Base-by-base conservation (phyloP, 2,888 invertebrate species). In the Acronicta aceris region DNA sequence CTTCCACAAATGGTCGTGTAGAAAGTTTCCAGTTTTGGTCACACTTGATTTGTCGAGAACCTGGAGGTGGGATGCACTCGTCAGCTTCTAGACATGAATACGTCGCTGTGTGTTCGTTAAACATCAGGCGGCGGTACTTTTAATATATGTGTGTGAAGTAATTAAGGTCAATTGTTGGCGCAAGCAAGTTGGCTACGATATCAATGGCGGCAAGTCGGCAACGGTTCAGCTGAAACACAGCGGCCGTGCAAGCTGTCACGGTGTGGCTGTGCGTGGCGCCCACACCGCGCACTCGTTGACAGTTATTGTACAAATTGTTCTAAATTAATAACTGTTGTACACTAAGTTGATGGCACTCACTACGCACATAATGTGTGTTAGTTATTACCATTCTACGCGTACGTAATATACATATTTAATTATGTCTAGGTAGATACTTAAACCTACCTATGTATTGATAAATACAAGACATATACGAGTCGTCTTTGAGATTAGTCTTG, bases 121-220 rank as follows among this genome's bases (percentile, higher is more conserved):
- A 52, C 48, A 55, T 21, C 52, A 38, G 52, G 16, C 12, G 38
- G 72, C 56, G 46, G 33, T 30, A 47, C 58, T 52, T 56, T 58
- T 62, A 51, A 67, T 67, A 68, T 67, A 47, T 61, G 56, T 57
- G 57, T 66, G 58, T 61, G 51, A 53, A 74, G 51, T 63, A 73
- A 70, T 65, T 65, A 62, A 64, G 62, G 63, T 53, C 63, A 70
- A 38, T 38, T 38, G 36, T 13, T 38, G 8, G n/a, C 38, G n/a
- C 12, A 12, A 33, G 33, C 33, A 12, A 33, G 33, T 6, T 38
- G n/a, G 6, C 33, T 12, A 12, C 38, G n/a, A 38, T n/a, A 5
- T n/a, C 38, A 6, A 21, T 21, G 21, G 21, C 21, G 21, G 21
- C 21, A 4, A 21, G 21, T 21, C 21, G n/a, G 5, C 38, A 38